These are phyloP conservation scores for Nibea coibor DNA, from an alignment of 2,113 vertebrate species.

Conservation along the genomic window DNA sequence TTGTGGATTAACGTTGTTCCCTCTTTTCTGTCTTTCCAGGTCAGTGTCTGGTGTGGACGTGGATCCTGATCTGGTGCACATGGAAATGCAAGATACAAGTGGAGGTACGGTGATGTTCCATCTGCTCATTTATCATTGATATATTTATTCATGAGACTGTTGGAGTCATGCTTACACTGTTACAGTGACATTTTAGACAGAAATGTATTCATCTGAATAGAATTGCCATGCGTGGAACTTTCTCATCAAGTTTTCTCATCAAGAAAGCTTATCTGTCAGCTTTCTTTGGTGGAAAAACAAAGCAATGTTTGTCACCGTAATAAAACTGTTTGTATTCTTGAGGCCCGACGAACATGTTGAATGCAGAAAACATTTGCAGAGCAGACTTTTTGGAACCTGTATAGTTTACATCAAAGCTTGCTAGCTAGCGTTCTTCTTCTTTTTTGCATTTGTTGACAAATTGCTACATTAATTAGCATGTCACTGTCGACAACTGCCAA, in stretches of 20 bases:
- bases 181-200: not conserved
- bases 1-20: not conserved
- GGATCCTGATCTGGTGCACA: slow-evolving; percentile 93
- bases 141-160: slow-evolving; percentile 6
- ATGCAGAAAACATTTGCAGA: not conserved
- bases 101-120: slow-evolving; percentile 85
- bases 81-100: slow-evolving; percentile 93
- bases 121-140: not conserved
- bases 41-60: slow-evolving; percentile 90
- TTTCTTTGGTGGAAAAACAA: not conserved
- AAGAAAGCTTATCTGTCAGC: too few species aligned
- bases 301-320: not conserved
- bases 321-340: not conserved
- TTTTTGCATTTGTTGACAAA: not conserved
- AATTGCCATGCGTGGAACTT: not conserved
- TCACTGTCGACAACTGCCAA: not conserved
- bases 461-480: not conserved
- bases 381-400: not conserved
- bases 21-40: slow-evolving; percentile 81
- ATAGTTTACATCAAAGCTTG: not conserved
- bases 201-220: not conserved
- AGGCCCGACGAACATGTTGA: not conserved
- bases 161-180: not conserved
- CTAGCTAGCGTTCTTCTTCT: not conserved
- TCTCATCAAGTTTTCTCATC: not conserved